A percentile compares a stretch with the other conserved stretches of the same genome.
phyloP scores from a whole-genome alignment of 2,113 vertebrate genomes.

The Tenebrosternarchus preto region DNA sequence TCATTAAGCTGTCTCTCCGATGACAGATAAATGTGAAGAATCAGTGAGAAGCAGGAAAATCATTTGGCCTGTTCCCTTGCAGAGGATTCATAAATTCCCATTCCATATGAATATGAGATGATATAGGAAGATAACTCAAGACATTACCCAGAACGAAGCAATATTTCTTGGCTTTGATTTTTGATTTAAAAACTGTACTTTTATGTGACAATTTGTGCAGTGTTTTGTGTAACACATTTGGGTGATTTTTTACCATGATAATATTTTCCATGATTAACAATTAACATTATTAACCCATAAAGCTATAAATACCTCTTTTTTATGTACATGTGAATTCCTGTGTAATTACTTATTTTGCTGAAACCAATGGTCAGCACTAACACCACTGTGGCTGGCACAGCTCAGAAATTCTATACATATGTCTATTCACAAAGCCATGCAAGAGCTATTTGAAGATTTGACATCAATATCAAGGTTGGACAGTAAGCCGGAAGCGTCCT shows the following conservation, averaged over 20 bases:
- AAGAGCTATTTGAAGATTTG: background rate
- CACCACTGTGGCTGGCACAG: no score
- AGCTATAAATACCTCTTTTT: no score
- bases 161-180: no score
- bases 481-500: background rate
- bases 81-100: background rate
- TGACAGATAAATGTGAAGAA: background rate
- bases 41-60: conserved; percentile 8
- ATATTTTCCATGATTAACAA: no score
- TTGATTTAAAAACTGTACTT: no score
- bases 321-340: no score
- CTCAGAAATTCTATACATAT: background rate
- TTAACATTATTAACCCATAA: no score
- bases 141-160: background rate
- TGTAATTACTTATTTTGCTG: no score
- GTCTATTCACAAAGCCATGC: background rate
- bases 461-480: background rate
- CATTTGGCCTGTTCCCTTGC: background rate
- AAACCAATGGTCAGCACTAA: no score
- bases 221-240: no score
- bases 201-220: no score
- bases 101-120: background rate
- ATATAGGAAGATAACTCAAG: background rate
- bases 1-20: conserved; percentile 20
- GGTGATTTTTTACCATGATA: no score